Evolutionary conservation across 2,113 vertebrate genomes (phyloP).

Genomic region (Cinclus mexicanus): DNA sequence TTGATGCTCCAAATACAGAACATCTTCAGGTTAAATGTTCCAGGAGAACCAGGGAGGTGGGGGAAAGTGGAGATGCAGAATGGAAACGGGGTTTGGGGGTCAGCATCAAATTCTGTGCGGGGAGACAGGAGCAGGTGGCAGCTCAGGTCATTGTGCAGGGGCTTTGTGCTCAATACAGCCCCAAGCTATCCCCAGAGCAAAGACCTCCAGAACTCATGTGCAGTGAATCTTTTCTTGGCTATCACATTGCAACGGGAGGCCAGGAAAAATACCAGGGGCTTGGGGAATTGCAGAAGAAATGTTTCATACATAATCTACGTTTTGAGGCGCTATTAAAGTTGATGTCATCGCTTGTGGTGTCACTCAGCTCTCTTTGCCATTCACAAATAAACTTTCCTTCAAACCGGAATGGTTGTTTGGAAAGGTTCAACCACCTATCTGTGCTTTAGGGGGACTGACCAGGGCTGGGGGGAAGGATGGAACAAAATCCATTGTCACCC

Average conservation of each 20-base stretch:
- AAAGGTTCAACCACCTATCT: not conserved
- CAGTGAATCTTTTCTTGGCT: not conserved
- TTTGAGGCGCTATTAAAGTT: not conserved
- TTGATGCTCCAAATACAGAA: slow-evolving; percentile 3
- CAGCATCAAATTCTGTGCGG: accelerated
- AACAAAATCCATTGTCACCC: not conserved
- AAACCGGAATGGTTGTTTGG: not conserved
- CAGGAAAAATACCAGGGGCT: not conserved
- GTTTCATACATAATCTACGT: not conserved
- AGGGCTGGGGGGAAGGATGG: not conserved
- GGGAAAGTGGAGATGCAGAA: not conserved
- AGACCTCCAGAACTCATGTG: not conserved
- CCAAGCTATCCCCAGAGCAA: not conserved
- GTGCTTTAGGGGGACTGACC: not conserved
- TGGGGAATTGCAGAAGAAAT: not conserved
- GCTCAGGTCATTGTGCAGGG: accelerated
- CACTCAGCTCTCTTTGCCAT: not conserved
- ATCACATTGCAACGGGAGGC: not conserved
- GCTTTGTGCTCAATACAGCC: not conserved
- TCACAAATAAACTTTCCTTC: not conserved
- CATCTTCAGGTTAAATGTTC: not conserved
- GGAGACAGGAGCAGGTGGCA: not conserved
- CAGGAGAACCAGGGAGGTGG: not conserved
- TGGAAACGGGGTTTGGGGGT: not conserved
- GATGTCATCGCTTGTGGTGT: not conserved